phyloP scores from a whole-genome alignment of 2,113 vertebrate genomes.

The Varanus komodoensis region DNA sequence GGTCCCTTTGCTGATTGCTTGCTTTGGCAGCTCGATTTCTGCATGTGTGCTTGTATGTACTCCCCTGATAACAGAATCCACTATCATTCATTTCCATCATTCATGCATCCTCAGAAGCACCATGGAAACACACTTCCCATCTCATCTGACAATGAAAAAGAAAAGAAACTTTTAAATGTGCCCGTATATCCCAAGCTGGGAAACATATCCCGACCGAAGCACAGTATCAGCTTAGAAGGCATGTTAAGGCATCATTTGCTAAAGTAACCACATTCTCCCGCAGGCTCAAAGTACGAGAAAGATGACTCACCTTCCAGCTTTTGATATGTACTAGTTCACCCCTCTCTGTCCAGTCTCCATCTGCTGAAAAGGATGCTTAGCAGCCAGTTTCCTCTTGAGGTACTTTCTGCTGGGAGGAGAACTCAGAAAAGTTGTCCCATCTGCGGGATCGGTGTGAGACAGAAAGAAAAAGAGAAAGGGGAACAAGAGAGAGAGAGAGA shows the following conservation, averaged over 20 bases:
- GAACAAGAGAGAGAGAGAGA: slow-evolving; percentile 13
- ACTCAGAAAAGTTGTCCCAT: slow-evolving; percentile 27
- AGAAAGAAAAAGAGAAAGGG: background rate
- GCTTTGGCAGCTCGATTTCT: background rate
- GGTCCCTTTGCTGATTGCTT: background rate
- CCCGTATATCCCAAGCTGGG: rapidly evolving
- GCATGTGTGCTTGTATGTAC: background rate
- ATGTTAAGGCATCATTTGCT: background rate
- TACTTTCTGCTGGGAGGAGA: slow-evolving; percentile 55
- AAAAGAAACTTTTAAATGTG: background rate
- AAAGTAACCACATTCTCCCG: background rate
- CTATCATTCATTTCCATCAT: slow-evolving; percentile 43
- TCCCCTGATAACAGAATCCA: background rate
- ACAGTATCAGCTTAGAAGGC: background rate
- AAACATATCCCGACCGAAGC: background rate
- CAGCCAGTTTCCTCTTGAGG: background rate
- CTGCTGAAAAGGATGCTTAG: slow-evolving; percentile 21
- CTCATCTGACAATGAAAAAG: rapidly evolving
- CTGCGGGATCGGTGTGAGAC: background rate
- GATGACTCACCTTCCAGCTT: slow-evolving; percentile 67
- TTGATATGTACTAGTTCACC: slow-evolving; percentile 54
- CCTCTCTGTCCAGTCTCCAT: slow-evolving; percentile 43
- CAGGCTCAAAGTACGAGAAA: background rate
- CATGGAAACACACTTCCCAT: background rate
- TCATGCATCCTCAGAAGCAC: background rate